phyloP scores from a whole-genome alignment of 1,140 invertebrate species.

The Dermatophagoides farinae region DNA sequence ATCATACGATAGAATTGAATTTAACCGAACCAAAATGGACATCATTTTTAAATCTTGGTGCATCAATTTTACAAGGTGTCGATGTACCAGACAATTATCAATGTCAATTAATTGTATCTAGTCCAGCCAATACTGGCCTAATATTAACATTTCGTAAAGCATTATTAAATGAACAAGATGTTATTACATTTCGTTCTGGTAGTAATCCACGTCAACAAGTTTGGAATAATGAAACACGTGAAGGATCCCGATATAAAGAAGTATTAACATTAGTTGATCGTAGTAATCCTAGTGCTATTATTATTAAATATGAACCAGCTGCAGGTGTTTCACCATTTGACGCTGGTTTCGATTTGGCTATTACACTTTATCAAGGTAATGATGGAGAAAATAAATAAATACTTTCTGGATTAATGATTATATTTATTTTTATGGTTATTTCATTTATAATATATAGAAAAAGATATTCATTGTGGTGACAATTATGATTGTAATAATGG shows the following conservation, averaged over 20 bases:
- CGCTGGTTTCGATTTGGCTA: constrained; percentile 7
- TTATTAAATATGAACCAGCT: background rate
- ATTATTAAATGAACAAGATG: constrained; percentile 4
- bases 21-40: background rate
- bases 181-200: constrained; percentile 2
- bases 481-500: constrained; percentile 7
- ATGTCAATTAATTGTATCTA: background rate
- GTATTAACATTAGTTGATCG: background rate
- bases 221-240: background rate
- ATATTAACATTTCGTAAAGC: constrained; percentile 1
- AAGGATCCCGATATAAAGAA: background rate
- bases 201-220: background rate
- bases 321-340: background rate
- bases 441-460: background rate
- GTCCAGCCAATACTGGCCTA: background rate
- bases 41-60: background rate
- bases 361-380: constrained; percentile 6
- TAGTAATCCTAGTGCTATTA: background rate
- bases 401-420: too few relatives aligned
- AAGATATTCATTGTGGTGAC: background rate
- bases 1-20: background rate
- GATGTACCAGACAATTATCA: background rate
- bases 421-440: too few relatives aligned
- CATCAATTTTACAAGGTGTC: background rate
- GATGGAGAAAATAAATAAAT: background rate